These are phyloP conservation scores for Synergus laeviventris DNA, from an alignment of 2,888 invertebrate species.

Conservation along the genomic window DNA sequence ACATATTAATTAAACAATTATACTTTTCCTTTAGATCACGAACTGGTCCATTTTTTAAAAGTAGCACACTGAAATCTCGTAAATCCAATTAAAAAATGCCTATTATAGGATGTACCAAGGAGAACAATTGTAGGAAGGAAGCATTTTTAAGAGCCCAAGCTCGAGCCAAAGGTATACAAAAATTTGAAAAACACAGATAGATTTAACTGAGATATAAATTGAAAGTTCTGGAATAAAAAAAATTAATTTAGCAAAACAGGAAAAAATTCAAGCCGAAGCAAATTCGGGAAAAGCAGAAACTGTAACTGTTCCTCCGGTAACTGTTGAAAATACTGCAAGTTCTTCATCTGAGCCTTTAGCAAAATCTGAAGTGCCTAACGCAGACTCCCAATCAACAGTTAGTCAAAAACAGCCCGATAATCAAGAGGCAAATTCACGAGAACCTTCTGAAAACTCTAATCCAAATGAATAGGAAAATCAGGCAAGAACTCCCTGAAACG, in stretches of 20 bases:
- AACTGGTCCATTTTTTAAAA: not conserved
- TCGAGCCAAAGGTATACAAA: constrained; percentile 37
- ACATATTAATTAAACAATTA: not conserved
- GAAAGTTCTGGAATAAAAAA: not conserved
- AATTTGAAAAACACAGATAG: not conserved
- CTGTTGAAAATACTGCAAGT: not conserved
- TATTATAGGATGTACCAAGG: constrained; percentile 64
- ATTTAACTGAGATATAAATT: no score
- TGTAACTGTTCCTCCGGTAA: not conserved
- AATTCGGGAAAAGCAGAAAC: not conserved
- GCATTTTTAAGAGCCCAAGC: constrained; percentile 55
- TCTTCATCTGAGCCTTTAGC: not conserved
- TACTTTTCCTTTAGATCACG: not conserved
- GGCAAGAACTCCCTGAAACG: not conserved
- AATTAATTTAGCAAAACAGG: constrained; percentile 7
- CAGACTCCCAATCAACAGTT: not conserved
- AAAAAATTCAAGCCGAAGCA: not conserved
- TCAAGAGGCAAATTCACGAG: not conserved
- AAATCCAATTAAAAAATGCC: constrained; percentile 54
- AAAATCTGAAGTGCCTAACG: not conserved
- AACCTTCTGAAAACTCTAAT: not conserved
- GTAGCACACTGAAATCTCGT: not conserved
- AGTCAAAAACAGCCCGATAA: constrained; percentile 6
- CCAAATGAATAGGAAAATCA: not conserved
- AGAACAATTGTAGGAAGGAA: constrained; percentile 65